Conservation (phyloP, 2,797 vertebrate species). For the Gadopsis marmoratus region DNA sequence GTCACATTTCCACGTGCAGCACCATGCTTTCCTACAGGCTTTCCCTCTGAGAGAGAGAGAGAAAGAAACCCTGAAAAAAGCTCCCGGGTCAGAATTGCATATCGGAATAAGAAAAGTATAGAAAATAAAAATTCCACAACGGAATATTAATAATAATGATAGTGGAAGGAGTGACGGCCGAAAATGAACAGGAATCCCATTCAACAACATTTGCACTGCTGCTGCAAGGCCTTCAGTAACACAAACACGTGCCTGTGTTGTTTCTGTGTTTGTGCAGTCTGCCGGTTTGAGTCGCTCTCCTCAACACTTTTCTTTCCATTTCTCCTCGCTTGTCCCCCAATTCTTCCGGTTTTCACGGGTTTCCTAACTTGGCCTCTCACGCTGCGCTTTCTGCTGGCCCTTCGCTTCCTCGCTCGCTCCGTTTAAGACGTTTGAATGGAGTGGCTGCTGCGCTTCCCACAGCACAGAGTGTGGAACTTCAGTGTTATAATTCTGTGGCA, state of each 20-base stretch:
- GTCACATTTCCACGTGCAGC: conserved; percentile 64
- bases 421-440: conserved; percentile 3
- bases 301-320: conserved; percentile 58
- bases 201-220: conserved; percentile 51
- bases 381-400: background rate
- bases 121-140: conserved; percentile 49
- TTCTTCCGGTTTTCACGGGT: conserved; percentile 13
- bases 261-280: conserved; percentile 35
- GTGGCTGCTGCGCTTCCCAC: conserved; percentile 1
- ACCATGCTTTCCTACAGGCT: conserved; percentile 72
- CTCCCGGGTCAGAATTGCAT: conserved; percentile 42
- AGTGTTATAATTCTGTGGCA: background rate
- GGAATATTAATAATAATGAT: conserved; percentile 62
- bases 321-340: conserved; percentile 23
- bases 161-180: conserved; percentile 65
- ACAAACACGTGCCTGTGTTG: conserved; percentile 47
- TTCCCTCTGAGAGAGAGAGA: conserved; percentile 39
- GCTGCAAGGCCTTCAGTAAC: conserved; percentile 20
- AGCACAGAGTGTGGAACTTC: background rate
- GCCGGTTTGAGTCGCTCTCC: conserved; percentile 18
- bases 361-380: background rate
- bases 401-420: background rate
- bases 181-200: conserved; percentile 57
- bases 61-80: conserved; percentile 19
- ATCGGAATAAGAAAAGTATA: conserved; percentile 53